Evolutionary conservation across 2,888 invertebrate species (phyloP).

Genomic region (Odontomyia ornata): DNA sequence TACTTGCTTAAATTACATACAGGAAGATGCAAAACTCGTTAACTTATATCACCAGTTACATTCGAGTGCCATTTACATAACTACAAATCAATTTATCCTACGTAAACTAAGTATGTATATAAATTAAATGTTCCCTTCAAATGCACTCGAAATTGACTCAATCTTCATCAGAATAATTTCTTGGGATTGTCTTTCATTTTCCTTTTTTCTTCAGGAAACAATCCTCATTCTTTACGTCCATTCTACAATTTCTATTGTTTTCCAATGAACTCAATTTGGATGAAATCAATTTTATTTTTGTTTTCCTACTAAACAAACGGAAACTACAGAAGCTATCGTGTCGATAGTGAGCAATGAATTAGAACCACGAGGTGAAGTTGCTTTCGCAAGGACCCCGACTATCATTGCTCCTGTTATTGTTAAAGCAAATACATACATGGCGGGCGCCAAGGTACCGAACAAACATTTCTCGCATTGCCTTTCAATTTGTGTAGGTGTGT

Average conservation of each 20-base stretch:
- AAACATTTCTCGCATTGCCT: conserved; percentile 22
- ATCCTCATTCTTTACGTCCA: no score
- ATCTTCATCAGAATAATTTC: no score
- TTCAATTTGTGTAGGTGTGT: not conserved
- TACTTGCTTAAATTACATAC: no score
- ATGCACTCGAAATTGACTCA: no score
- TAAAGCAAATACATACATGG: conserved; percentile 33
- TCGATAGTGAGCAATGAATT: not conserved
- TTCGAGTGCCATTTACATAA: no score
- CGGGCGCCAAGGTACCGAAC: conserved; percentile 24
- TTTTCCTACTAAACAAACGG: conserved; percentile 11
- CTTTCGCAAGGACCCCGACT: conserved; percentile 1
- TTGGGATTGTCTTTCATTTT: no score
- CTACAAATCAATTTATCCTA: no score
- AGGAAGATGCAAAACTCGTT: no score
- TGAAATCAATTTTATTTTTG: conserved; percentile 36
- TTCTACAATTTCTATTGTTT: not conserved
- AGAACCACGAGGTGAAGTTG: not conserved
- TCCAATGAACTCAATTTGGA: conserved; percentile 39
- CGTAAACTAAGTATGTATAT: no score
- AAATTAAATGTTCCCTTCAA: no score
- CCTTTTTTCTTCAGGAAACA: no score
- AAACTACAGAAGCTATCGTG: not conserved
- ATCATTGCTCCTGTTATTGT: conserved; percentile 4
- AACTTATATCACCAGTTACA: no score